A percentile compares a stretch with the other conserved stretches of the same genome.
Conservation (phyloP, 37 sponge, comb jelly and placozoan species). For the Trichoplax adhaerens region DNA sequence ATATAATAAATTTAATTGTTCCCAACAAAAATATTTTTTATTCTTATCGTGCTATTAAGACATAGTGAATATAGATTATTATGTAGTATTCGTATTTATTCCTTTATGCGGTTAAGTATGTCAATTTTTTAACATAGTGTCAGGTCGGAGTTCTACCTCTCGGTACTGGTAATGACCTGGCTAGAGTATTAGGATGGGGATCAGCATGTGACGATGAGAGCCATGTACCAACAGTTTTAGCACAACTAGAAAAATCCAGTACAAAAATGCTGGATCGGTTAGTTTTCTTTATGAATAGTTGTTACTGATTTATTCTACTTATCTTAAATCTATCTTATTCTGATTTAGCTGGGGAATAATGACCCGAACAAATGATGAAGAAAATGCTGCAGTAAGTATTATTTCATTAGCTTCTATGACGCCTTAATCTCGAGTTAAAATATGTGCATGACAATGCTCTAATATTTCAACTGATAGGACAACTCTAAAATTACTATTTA, state of each 20-base stretch:
- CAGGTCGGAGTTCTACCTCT: conserved; percentile 78
- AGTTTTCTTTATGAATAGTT: no score
- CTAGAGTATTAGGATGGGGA: conserved; percentile 93
- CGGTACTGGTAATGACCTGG: conserved; percentile 91
- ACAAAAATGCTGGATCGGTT: conserved; percentile 61
- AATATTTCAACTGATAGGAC: neutral
- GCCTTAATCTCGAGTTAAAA: no score
- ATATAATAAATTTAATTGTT: no score
- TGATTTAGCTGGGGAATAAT: neutral
- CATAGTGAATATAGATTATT: neutral
- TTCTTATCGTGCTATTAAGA: no score
- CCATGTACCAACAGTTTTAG: conserved; percentile 45
- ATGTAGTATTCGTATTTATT: neutral
- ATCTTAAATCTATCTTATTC: neutral
- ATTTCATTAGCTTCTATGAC: no score
- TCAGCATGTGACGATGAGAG: conserved; percentile 63
- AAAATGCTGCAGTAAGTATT: no score
- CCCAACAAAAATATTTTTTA: no score
- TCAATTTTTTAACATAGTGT: conserved; percentile 25
- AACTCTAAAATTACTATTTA: neutral
- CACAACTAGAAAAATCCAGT: conserved; percentile 53
- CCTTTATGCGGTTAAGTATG: neutral
- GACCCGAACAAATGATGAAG: neutral
- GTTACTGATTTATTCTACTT: no score
- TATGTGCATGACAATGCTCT: no score